These are phyloP conservation scores for Pollachius pollachius DNA, from an alignment of 2,113 vertebrate species.

Conservation along the genomic window DNA sequence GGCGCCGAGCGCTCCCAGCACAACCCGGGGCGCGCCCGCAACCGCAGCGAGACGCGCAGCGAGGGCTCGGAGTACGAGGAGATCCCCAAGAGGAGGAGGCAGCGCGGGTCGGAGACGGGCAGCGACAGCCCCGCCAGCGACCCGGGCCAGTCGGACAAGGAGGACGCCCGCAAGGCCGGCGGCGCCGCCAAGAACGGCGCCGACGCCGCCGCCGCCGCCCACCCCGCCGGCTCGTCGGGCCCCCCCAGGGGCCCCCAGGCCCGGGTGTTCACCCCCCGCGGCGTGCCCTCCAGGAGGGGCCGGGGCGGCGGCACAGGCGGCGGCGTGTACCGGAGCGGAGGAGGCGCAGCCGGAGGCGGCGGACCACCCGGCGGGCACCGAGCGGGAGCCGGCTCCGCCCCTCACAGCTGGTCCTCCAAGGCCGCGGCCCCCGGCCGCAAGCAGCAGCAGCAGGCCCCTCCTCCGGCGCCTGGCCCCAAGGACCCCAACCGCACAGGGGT, in stretches of 20 bases:
- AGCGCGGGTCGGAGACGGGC: slow-evolving; percentile 87
- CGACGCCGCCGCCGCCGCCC: slow-evolving; percentile 42
- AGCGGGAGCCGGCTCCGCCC: slow-evolving; percentile 54
- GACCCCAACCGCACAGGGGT: slow-evolving; percentile 57
- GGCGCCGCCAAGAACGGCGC: slow-evolving; percentile 61
- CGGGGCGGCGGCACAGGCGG: slow-evolving; percentile 74
- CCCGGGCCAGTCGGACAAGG: slow-evolving; percentile 83
- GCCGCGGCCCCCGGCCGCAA: slow-evolving; percentile 61
- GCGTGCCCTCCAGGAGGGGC: slow-evolving; percentile 85
- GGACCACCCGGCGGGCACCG: slow-evolving; percentile 65
- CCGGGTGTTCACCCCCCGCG: slow-evolving; percentile 88
- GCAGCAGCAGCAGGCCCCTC: slow-evolving; percentile 52
- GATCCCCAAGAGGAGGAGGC: slow-evolving; percentile 86
- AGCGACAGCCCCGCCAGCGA: slow-evolving; percentile 85
- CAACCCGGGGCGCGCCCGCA: slow-evolving; percentile 79
- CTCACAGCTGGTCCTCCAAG: slow-evolving; percentile 67
- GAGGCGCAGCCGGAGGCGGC: slow-evolving; percentile 56
- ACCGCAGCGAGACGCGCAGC: slow-evolving; percentile 86
- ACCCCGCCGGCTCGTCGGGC: slow-evolving; percentile 41
- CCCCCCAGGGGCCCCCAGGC: slow-evolving; percentile 72
- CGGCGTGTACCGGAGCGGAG: slow-evolving; percentile 61
- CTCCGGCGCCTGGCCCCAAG: slow-evolving; percentile 57
- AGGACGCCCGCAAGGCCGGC: slow-evolving; percentile 69
- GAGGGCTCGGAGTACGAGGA: slow-evolving; percentile 92
- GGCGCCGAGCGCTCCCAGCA: slow-evolving; percentile 58